phyloP scores from a whole-genome alignment of 2,888 invertebrate genomes.

The Maniola hyperantus region DNA sequence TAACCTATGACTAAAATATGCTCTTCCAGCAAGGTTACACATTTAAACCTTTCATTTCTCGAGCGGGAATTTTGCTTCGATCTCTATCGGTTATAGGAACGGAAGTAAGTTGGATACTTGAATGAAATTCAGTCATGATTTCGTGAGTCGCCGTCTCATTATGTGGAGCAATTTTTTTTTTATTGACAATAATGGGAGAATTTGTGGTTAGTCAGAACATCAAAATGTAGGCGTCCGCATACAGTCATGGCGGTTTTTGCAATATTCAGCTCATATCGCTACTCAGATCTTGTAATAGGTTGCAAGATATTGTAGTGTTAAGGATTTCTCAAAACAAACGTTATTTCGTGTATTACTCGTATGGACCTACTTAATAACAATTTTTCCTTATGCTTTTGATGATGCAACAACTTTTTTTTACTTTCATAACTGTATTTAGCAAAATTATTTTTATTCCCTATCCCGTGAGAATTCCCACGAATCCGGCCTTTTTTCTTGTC shows the following conservation, averaged over 20 bases:
- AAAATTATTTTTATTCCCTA: too few species aligned
- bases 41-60: slow-evolving; percentile 29
- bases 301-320: not conserved
- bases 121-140: slow-evolving; percentile 38
- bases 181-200: slow-evolving; percentile 22
- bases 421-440: too few species aligned
- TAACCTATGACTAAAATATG: slow-evolving; percentile 33
- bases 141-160: slow-evolving; percentile 34
- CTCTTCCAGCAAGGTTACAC: slow-evolving; percentile 23
- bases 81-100: slow-evolving; percentile 39
- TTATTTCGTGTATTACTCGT: not conserved
- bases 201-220: slow-evolving; percentile 31
- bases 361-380: too few species aligned
- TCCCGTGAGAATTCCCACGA: too few species aligned
- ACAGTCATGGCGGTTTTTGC: not conserved
- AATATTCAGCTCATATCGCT: not conserved
- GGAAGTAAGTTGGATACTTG: slow-evolving; percentile 40
- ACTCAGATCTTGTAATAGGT: not conserved
- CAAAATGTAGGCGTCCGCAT: not conserved
- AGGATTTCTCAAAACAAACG: not conserved
- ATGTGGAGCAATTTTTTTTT: slow-evolving; percentile 36
- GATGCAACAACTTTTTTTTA: too few species aligned
- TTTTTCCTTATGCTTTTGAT: too few species aligned
- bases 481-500: too few species aligned
- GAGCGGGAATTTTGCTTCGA: slow-evolving; percentile 32